These are phyloP conservation scores for Lepidurus arcticus DNA, from an alignment of 1,140 invertebrate genomes.

Conservation along the genomic window DNA sequence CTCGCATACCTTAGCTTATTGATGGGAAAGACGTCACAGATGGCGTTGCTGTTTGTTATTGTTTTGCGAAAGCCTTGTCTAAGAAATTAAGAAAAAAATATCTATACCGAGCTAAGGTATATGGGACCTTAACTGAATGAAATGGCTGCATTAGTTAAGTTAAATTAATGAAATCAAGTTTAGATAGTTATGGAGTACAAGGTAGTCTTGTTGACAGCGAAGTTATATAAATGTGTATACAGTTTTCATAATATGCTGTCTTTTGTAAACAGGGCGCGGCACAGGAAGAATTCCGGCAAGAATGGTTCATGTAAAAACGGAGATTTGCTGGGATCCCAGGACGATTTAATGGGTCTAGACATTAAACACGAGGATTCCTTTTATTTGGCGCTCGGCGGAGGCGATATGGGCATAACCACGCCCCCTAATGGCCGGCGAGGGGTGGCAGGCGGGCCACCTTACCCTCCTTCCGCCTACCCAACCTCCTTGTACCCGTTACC, in stretches of 20 bases:
- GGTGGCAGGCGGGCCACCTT: slow-evolving; percentile 10
- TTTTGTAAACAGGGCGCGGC: background rate
- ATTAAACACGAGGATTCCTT: background rate
- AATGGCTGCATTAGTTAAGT: no score
- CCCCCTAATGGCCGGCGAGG: background rate
- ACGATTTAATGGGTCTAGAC: slow-evolving; percentile 27
- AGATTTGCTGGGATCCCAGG: slow-evolving; percentile 32
- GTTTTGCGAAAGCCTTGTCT: no score
- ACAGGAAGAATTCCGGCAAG: slow-evolving; percentile 34
- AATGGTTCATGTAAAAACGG: slow-evolving; percentile 9
- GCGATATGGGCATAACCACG: background rate
- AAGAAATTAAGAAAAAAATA: no score
- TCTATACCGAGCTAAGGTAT: no score
- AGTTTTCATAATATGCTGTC: background rate
- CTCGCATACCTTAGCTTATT: no score
- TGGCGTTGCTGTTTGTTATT: no score
- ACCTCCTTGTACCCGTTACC: slow-evolving; percentile 12
- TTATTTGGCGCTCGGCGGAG: background rate
- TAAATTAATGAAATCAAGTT: no score
- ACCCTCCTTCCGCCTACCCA: slow-evolving; percentile 26
- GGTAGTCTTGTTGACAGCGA: no score
- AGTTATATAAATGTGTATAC: no score
- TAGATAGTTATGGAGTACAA: no score
- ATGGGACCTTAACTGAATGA: no score
- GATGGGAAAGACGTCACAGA: no score